Conservation (phyloP, 1,140 invertebrate species). For the Zaprionus ornatus region DNA sequence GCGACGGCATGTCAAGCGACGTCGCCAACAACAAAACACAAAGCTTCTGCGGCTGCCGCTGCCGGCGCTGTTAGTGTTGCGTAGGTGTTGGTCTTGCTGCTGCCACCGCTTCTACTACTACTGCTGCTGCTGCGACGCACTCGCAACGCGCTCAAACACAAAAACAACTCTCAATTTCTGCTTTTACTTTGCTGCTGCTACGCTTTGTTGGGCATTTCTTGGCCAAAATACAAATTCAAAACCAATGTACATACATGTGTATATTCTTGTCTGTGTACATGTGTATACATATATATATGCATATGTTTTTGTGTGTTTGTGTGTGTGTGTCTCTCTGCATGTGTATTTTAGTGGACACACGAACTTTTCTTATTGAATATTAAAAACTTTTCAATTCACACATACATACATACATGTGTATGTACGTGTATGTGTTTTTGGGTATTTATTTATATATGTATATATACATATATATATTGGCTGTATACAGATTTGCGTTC, state of each 20-base stretch:
- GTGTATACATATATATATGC: slow-evolving; percentile 4
- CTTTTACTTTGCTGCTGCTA: slow-evolving; percentile 65
- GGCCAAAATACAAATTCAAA: slow-evolving; percentile 30
- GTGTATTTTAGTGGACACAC: slow-evolving; percentile 10
- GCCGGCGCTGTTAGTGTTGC: slow-evolving; percentile 44
- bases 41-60: slow-evolving; percentile 23
- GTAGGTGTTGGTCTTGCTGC: slow-evolving; percentile 58
- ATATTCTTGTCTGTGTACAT: slow-evolving; percentile 4
- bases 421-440: slow-evolving; percentile 8
- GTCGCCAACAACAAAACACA: slow-evolving; percentile 24
- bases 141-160: slow-evolving; percentile 39
- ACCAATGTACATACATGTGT: slow-evolving; percentile 16
- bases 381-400: slow-evolving; percentile 25
- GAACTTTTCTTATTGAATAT: slow-evolving; percentile 26
- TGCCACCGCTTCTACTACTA: not conserved
- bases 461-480: slow-evolving; percentile 17
- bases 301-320: not conserved
- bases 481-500: slow-evolving; percentile 25
- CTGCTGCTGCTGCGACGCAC: slow-evolving; percentile 20
- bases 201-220: slow-evolving; percentile 65
- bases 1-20: slow-evolving; percentile 63
- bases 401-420: slow-evolving; percentile 3
- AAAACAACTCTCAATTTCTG: slow-evolving; percentile 77
- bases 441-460: slow-evolving; percentile 8
- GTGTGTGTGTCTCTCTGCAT: slow-evolving; percentile 7